Base-by-base conservation (phyloP, 2,113 vertebrate genomes). In the Stegastes partitus region DNA sequence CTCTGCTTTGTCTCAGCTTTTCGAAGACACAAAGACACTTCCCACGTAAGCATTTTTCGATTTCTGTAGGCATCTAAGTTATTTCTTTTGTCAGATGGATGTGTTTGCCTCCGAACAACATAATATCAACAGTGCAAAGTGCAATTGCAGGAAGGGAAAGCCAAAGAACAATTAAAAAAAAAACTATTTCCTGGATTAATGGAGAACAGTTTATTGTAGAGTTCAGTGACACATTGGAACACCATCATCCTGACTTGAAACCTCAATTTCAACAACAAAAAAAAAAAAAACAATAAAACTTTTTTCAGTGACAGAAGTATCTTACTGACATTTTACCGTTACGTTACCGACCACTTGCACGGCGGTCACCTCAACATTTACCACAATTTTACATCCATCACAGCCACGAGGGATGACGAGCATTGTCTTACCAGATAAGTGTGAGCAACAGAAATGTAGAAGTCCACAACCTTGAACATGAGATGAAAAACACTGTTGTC, bases 151-250 rank as follows among this genome's bases (percentile, higher is more conserved):
- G 21, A 31, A 54, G 14, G 28, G 15, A 51, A 25, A 63, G 16
- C 3, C 4, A 65, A 26, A 63, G 2, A 66, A 31, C 42, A 18
- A 31, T 4, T n/a, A n/a, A n/a, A n/a, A n/a, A n/a, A n/a, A 0
- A 19, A 25, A 26, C 49, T 7, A 8, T 22, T 34, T 18, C 3
- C 12, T 11, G 9, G 67, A 59, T 82, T 59, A 61, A 81, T 83
- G 70, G 66, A 86, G 77, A 89, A 77, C 62, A 63, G 66, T 93
- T 92, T 93, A 93, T 93, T 93, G 77, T 82, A 73, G 75, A 72
- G 26, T 85, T 90, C 63, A 85, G 82, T 87, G 85, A 86, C 80
- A 88, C 74, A 76, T 37, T 79, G 26, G 51, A 77, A 88, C 65
- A 70, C 56, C 74, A 62, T 55, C 71, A 73, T 81, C 51, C 70